phyloP scores from a whole-genome alignment of 2,113 vertebrate genomes.

The Hepsetus odoe region DNA sequence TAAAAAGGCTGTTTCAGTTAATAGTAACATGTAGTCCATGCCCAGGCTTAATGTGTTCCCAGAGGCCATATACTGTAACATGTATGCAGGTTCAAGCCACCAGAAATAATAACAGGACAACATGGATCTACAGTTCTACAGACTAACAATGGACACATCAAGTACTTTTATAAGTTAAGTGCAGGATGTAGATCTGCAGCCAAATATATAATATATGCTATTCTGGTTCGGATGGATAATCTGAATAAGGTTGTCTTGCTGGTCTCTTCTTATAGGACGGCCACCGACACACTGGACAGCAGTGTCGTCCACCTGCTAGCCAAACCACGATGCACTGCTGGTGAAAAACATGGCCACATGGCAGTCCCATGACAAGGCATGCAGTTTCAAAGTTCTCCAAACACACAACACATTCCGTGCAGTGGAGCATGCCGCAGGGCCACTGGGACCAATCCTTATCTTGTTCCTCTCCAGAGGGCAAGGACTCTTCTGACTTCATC shows the following conservation, averaged over 20 bases:
- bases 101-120: conserved; percentile 61
- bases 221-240: conserved; percentile 42
- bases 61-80: conserved; percentile 72
- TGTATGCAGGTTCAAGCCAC: conserved; percentile 82
- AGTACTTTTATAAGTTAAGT: conserved; percentile 76
- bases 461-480: conserved; percentile 42
- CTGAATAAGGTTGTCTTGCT: conserved; percentile 59
- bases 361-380: conserved; percentile 89
- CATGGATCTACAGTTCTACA: conserved; percentile 66
- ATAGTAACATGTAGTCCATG: conserved; percentile 17
- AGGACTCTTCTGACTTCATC: conserved; percentile 13
- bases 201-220: background rate
- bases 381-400: conserved; percentile 87
- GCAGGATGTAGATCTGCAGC: conserved; percentile 63
- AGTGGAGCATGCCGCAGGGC: conserved; percentile 84
- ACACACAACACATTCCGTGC: conserved; percentile 95
- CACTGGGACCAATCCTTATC: conserved; percentile 84
- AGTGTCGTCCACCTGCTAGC: conserved; percentile 88
- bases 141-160: conserved; percentile 85
- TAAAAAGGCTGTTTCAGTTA: conserved; percentile 13
- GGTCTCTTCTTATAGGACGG: conserved; percentile 93
- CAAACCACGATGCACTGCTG: conserved; percentile 95
- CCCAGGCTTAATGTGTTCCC: background rate
- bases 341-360: conserved; percentile 95
- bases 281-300: conserved; percentile 96